Base-by-base conservation (phyloP, 2,113 vertebrate genomes). In the Pogonocichla stellata region DNA sequence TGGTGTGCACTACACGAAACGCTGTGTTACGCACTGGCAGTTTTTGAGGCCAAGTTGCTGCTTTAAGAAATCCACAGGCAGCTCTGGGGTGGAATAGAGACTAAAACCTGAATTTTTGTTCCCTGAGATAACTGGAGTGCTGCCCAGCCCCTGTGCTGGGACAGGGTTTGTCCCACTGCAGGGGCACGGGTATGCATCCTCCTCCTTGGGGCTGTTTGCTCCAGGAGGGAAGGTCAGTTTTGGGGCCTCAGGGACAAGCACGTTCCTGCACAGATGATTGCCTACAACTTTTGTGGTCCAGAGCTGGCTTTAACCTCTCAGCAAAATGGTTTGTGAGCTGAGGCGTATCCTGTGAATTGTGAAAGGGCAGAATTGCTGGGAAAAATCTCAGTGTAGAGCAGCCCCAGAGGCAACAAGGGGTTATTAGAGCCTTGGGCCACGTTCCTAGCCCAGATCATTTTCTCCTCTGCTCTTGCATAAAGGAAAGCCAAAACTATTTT, bases 101-200 rank as follows among this genome's bases (percentile, higher is more conserved):
- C 28, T 50, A 57, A 42, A 79, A 91, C 48, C 5, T 33, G 26
- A 15, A 43, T 50, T 72, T 17, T 42, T 60, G 14, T 54, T 36
- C 19, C 22, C 43, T 60, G 42, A 79, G 47, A 50, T 29, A 80
- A 87, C 75, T 81, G 33, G 42, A 79, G 34, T 20, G 53, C 38
- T 81, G 24, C 25, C 31, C 51, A 61, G 77, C 7, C n/a, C 25
- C 53, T 65, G 70, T 65, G 53, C 65, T 74, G 50, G 56, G 47
- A 58, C 42, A 81, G 48, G 19, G 38, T 14, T 65, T 91, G 53
- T 23, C 53, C 25, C n/a, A 40, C 25, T 3, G 1, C 33, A 56
- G 36, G 12, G 31, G 6, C 9, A 14, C 0, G 1, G 48, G 20
- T 2, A 0, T 2, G 3, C 2, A 0, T 60, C 8, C 5, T 85